A percentile compares a stretch with the other conserved stretches of the same genome.
These are phyloP conservation scores for Luidia sarsii DNA, from an alignment of 53 echinoderm and acorn worm genomes.

Conservation along the genomic window DNA sequence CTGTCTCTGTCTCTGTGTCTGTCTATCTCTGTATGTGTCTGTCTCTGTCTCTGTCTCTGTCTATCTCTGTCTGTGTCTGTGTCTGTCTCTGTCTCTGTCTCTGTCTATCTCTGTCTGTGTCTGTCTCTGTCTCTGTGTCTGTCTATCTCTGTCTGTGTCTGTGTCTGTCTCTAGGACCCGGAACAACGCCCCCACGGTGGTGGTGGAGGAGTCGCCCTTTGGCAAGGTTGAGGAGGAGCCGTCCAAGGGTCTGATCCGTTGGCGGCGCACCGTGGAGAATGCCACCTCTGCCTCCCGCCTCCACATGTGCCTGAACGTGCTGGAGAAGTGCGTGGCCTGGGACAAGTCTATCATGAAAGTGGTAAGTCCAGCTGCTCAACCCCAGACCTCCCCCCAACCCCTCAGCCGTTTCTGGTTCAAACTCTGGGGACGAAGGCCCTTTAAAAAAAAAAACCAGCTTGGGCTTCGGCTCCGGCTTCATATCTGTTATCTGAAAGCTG, in stretches of 20 bases:
- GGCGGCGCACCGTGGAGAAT: slow-evolving; percentile 78
- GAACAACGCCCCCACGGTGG: not conserved
- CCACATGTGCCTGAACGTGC: slow-evolving; percentile 81
- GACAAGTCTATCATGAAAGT: slow-evolving; percentile 99
- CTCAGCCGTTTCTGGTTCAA: not conserved
- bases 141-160: no score
- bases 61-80: no score
- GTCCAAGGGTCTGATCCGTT: slow-evolving; percentile 74
- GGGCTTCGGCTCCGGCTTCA: no score
- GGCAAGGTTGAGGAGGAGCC: slow-evolving; percentile 70
- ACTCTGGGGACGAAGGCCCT: not conserved
- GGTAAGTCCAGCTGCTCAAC: slow-evolving; percentile 67
- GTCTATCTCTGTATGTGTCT: no score
- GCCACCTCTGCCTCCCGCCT: slow-evolving; percentile 85
- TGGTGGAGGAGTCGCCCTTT: slow-evolving; percentile 6
- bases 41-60: no score
- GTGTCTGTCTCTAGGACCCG: no score
- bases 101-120: no score
- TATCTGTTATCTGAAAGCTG: no score
- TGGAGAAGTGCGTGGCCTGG: slow-evolving; percentile 94
- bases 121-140: no score
- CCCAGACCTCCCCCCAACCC: slow-evolving; percentile 22
- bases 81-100: no score
- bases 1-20: no score
- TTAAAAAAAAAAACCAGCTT: not conserved